Percentiles rank a stretch among this genome's conserved stretches.
Conservation (phyloP, 2,113 vertebrate species). For the Suricata suricatta region DNA sequence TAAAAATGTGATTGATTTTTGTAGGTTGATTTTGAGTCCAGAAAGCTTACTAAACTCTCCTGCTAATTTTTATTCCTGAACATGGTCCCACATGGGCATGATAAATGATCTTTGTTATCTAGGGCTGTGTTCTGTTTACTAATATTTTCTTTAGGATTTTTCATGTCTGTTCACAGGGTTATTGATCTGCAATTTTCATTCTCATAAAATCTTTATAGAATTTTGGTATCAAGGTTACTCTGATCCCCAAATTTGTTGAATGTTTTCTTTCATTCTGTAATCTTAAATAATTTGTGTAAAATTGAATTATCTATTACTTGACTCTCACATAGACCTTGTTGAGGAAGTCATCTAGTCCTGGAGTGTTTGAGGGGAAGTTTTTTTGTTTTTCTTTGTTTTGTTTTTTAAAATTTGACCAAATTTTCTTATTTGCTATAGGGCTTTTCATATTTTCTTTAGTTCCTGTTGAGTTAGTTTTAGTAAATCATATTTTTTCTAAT, state of each 20-base stretch:
- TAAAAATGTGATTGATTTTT: background rate
- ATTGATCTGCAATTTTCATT: background rate
- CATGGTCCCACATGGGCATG: too few species aligned
- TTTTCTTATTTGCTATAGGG: background rate
- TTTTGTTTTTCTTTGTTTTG: too few species aligned
- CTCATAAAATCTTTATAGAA: background rate
- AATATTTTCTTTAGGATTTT: background rate
- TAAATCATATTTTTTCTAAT: background rate
- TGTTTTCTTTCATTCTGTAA: background rate
- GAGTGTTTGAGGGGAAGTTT: background rate
- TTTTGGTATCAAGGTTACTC: background rate
- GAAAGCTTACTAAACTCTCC: background rate
- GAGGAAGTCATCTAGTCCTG: background rate
- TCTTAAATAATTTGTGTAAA: background rate
- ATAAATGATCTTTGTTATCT: background rate
- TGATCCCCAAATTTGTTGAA: background rate
- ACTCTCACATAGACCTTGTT: background rate
- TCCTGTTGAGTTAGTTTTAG: background rate
- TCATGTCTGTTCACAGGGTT: background rate
- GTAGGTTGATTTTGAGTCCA: background rate
- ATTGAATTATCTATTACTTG: background rate
- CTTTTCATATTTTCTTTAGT: background rate
- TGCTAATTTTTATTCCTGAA: background rate
- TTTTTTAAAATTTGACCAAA: background rate
- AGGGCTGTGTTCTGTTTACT: background rate